Evolutionary conservation across 2,888 invertebrate species (phyloP).

Genomic region (Drosophila greeni): DNA sequence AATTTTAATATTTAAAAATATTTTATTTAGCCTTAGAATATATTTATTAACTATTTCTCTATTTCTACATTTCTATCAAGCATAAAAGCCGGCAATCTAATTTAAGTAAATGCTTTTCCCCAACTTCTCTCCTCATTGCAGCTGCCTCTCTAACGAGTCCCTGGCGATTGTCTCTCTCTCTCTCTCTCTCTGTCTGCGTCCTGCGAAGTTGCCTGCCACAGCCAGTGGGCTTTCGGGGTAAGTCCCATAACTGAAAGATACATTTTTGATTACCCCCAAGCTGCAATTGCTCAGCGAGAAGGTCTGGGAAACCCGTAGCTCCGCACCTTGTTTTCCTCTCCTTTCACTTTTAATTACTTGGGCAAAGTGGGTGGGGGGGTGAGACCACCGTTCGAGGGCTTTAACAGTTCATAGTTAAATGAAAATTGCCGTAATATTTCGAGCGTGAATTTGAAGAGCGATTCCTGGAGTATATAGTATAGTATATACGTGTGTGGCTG

Average conservation of each 20-base stretch:
- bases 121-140: slow-evolving; percentile 23
- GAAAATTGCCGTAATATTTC: slow-evolving; percentile 64
- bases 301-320: slow-evolving; percentile 6
- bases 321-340: slow-evolving; percentile 17
- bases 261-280: slow-evolving; percentile 58
- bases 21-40: neutral
- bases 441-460: slow-evolving; percentile 63
- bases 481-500: slow-evolving; percentile 31
- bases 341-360: slow-evolving; percentile 43
- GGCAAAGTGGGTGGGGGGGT: neutral
- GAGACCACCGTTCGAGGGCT: slow-evolving; percentile 18
- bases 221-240: slow-evolving; percentile 30
- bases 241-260: slow-evolving; percentile 44
- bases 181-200: too few relatives aligned
- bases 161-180: slow-evolving; percentile 33
- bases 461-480: slow-evolving; percentile 5
- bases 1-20: neutral
- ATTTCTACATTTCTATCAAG: neutral
- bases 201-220: slow-evolving; percentile 17
- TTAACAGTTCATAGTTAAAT: slow-evolving; percentile 68
- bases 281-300: slow-evolving; percentile 43
- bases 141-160: slow-evolving; percentile 61
- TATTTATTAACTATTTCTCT: neutral
- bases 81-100: slow-evolving; percentile 45
- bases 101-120: slow-evolving; percentile 58